Percentiles rank a stretch among this genome's conserved stretches.
Evolutionary conservation across 1,140 invertebrate genomes (phyloP).

Genomic region (Formica exsecta): DNA sequence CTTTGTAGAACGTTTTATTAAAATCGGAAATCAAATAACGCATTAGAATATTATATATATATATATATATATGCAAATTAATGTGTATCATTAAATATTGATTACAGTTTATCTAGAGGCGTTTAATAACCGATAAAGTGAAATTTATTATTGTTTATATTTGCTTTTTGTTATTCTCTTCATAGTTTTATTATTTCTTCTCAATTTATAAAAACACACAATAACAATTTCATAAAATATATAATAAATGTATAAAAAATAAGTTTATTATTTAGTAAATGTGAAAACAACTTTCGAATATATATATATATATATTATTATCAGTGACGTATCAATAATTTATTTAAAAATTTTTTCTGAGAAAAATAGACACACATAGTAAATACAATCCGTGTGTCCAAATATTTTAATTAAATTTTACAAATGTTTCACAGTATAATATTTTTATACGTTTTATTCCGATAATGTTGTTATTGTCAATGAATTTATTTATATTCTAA

Average conservation of each 20-base stretch:
- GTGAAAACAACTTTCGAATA: not conserved
- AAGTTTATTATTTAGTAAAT: constrained; percentile 22
- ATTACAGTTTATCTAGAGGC: not conserved
- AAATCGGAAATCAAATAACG: not conserved
- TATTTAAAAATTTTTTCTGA: not conserved
- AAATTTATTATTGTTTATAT: constrained; percentile 2
- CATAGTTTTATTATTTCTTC: not conserved
- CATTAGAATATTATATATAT: not conserved
- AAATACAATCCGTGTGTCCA: not conserved
- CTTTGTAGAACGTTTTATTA: constrained; percentile 30
- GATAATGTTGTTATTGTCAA: not conserved
- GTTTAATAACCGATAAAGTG: not conserved
- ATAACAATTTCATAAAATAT: not conserved
- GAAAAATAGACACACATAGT: too few relatives aligned
- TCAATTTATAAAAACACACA: not conserved
- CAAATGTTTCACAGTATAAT: not conserved
- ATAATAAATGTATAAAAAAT: not conserved
- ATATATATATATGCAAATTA: not conserved
- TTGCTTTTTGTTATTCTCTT: not conserved
- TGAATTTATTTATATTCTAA: not conserved
- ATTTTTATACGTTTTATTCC: not conserved
- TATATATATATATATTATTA: not conserved
- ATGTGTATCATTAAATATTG: not conserved
- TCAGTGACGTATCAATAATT: not conserved
- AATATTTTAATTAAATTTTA: too few relatives aligned